Base-by-base conservation (phyloP, 2,113 vertebrate species). In the Clupea harengus region DNA sequence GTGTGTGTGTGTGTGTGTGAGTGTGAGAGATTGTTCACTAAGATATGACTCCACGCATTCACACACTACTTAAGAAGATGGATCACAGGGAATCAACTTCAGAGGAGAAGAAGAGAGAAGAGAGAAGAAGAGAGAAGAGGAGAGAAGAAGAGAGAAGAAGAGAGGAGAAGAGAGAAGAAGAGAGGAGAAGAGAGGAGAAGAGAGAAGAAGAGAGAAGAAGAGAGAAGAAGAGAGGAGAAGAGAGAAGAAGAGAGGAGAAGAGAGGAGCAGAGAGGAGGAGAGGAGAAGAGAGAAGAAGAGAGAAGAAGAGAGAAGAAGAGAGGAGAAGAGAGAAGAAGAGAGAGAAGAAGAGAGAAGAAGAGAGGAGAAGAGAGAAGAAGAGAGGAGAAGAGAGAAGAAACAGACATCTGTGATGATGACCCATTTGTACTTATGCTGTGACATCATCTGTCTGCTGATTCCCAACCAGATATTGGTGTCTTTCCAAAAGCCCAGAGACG, bases 51-150 rank as follows among this genome's bases (percentile, higher is more conserved):
- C 67, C 64, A 72, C 64, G 11, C 25, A 8, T 28, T 28, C 25
- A 4, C 45, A n/a, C 60, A 87, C 28, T 54, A 18, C 52, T 18
- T 15, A 13, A 54, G 10, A 83, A 57, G 50, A 67, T 50, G 81
- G 10, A n/a, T 46, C 67, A 64, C 44, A 49, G 82, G 46, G 47
- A 87, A 84, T 88, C 25, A 72, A 22, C 54, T 47, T 85, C 82
- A 80, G 47, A 39, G 44, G 11, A 45, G 39, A 82, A 5, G 22
- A 64, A 2, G 39, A 39, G 2, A 1, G 39, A 39, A 39, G 57
- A n/a, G 57, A 60, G 57, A 60, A 20, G n/a, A 20, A 60, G 57
- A 22, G 57, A 60, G 57, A 60, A 20, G 1, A 39, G 2, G 39
- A 39, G 39, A 39, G 39, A 39, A 39, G 1, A 39, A 39, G 57